Conservation (phyloP, 2,797 vertebrate genomes). For the Xyrichtys novacula region DNA sequence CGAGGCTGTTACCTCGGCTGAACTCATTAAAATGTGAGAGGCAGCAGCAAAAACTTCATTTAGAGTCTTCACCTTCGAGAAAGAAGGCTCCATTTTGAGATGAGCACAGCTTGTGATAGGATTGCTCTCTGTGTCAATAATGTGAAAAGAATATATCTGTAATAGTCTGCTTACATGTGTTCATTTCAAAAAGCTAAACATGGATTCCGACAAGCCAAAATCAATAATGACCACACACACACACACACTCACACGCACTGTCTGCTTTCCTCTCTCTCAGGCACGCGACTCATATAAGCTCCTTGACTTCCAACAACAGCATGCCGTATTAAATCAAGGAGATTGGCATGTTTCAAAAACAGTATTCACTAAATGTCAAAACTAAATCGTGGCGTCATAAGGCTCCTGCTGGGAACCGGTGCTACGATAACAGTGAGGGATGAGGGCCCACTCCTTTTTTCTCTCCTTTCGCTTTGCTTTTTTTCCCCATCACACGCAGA, state of each 20-base stretch:
- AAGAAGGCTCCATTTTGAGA: conserved; percentile 44
- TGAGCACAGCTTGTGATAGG: conserved; percentile 27
- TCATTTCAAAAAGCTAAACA: conserved; percentile 55
- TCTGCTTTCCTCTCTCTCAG: conserved; percentile 24
- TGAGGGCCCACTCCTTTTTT: conserved; percentile 53
- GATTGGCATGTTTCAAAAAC: conserved; percentile 80
- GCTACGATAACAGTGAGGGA: conserved; percentile 44
- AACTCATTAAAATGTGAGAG: conserved; percentile 67
- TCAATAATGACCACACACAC: conserved; percentile 66
- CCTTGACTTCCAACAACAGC: conserved; percentile 55
- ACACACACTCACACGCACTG: no score
- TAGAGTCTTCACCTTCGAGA: conserved; percentile 38
- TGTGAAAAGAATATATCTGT: conserved; percentile 32
- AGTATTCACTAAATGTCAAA: conserved; percentile 77
- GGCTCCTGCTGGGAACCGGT: conserved; percentile 62
- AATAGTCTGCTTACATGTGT: conserved; percentile 52
- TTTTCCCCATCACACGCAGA: conserved; percentile 54
- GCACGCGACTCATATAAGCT: conserved; percentile 51
- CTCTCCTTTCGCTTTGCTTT: conserved; percentile 32
- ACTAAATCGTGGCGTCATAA: conserved; percentile 59
- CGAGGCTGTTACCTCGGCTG: conserved; percentile 47
- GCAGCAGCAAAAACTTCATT: conserved; percentile 56
- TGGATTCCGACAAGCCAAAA: conserved; percentile 57
- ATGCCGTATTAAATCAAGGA: conserved; percentile 77
- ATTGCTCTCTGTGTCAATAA: conserved; percentile 44